Evolutionary conservation across 2,888 invertebrate genomes (phyloP), one percentile per base, ranked within the genome.

Genomic region (Palloptera scutellata): DNA sequence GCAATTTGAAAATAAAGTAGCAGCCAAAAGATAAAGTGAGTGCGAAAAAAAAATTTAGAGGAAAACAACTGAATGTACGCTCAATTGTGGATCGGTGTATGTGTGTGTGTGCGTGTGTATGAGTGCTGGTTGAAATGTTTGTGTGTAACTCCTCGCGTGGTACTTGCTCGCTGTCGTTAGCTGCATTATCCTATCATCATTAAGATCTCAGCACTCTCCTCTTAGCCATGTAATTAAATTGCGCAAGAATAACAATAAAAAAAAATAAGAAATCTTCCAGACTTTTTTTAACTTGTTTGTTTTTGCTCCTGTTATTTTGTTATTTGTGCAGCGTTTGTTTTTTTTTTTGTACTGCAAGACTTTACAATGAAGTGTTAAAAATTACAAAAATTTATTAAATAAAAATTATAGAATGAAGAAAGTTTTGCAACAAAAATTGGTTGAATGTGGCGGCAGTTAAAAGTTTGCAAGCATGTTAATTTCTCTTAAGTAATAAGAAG

Each of bases 361-460:
- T 48, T 48, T 48, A 48, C 13, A 11, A 48, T 10, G 12, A n/a
- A n/a, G 48, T 48, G 8, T 15, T 12, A 48, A 11, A 48, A 48
- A 48, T 48, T 13, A 13, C n/a, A 13, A 48, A 13, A 48, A 48
- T 10, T 48, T 48, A n/a, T n/a, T 48, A n/a, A n/a, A 48, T n/a
- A 10, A 6, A 48, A 48, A 48, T 48, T 8, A 13, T 10, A 10
- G 45, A 45, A 45, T 45, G 45, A 10, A 48, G 1, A 13, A 48
- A 48, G 5, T 48, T 20, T 13, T 6, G 40, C 30, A 40, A 40
- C 30, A 57, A 40, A 19, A 51, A 40, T 61, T 60, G 20, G 19
- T 48, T 19, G n/a, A 19, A 19, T 60, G 45, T 48, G 9, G 59
- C 59, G 17, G 43, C 59, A 59, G 19, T 43, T 60, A 48, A 17